Evolutionary conservation across 2,888 invertebrate species (phyloP), one percentile per base, ranked within the genome.

Genomic region (Pelosia muscerda): DNA sequence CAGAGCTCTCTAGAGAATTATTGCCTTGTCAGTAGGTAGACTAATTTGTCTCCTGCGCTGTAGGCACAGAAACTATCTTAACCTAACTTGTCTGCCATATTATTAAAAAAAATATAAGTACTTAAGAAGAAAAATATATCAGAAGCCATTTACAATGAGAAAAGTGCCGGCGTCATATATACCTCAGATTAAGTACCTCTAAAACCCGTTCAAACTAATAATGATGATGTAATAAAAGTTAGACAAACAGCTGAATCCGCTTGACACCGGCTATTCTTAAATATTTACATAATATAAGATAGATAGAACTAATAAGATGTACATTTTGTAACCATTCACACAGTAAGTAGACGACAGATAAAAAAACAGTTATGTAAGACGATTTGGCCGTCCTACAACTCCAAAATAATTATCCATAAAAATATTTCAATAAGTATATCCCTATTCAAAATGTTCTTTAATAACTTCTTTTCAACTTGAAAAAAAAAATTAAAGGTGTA

Each of bases 161-260:
- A 49, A 49, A 49, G 19, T 2, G 49, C 49, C n/a, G n/a, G 49
- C 8, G 19, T 9, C 9, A 0, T 9, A 49, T 6, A 42, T n/a
- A n/a, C 28, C 5, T 19, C 11, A 15, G 23, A 28, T 31, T 22
- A n/a, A n/a, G n/a, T n/a, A n/a, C 34, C 11, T 66, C 13, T 11
- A 55, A 61, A 61, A 61, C 61, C 34, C 10, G 57, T 63, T 57
- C 83, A 83, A 80, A 84, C 84, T 84, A 84, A 80, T 82, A 84
- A 73, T 64, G 77, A 85, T 90, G 90, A 90, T 85, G 89, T 87
- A 87, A 90, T 79, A 69, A 66, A 74, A 79, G 75, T 78, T 76
- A 74, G 55, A 76, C 86, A 86, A 89, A 89, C 81, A 83, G 68
- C 75, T 76, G 81, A 87, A 88, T 90, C 90, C 91, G 90, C 85